These are phyloP conservation scores for Luperina testacea DNA, from an alignment of 2,888 invertebrate species.

Conservation along the genomic window DNA sequence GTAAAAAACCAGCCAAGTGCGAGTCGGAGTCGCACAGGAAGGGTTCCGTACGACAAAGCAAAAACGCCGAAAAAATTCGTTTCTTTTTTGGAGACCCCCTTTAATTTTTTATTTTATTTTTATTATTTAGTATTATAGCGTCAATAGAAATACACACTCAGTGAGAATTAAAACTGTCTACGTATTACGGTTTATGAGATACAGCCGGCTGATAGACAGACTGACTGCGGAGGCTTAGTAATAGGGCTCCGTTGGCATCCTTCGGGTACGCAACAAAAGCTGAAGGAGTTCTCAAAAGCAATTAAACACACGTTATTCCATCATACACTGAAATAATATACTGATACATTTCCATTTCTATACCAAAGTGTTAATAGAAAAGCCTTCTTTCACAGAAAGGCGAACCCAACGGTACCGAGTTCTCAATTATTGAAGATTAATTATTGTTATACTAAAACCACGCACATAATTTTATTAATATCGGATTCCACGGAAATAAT, in stretches of 20 bases:
- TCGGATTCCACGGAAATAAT: slow-evolving; percentile 63
- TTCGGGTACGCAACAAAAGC: background rate
- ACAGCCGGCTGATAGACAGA: background rate
- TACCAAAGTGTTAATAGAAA: slow-evolving; percentile 49
- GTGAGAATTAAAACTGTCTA: background rate
- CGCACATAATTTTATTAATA: slow-evolving; percentile 66
- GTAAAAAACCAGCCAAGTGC: no score
- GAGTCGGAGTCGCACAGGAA: no score
- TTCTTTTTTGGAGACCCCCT: no score
- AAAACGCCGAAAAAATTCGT: no score
- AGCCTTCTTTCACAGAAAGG: slow-evolving; percentile 35
- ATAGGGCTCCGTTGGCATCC: background rate
- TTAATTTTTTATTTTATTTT: no score
- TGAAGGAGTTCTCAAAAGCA: slow-evolving; percentile 6
- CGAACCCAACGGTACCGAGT: slow-evolving; percentile 21
- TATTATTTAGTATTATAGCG: background rate
- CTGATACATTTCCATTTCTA: slow-evolving; percentile 17
- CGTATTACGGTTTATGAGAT: background rate
- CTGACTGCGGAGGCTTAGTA: background rate
- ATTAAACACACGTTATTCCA: background rate
- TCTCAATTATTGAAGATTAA: slow-evolving; percentile 59
- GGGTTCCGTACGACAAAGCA: no score
- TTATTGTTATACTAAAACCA: slow-evolving; percentile 61
- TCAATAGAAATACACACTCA: background rate
- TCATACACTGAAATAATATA: slow-evolving; percentile 20